Percentiles rank a stretch among this genome's conserved stretches.
These are phyloP conservation scores for Haliaeetus leucogaster DNA, from an alignment of 2,113 vertebrate genomes.

Conservation along the genomic window DNA sequence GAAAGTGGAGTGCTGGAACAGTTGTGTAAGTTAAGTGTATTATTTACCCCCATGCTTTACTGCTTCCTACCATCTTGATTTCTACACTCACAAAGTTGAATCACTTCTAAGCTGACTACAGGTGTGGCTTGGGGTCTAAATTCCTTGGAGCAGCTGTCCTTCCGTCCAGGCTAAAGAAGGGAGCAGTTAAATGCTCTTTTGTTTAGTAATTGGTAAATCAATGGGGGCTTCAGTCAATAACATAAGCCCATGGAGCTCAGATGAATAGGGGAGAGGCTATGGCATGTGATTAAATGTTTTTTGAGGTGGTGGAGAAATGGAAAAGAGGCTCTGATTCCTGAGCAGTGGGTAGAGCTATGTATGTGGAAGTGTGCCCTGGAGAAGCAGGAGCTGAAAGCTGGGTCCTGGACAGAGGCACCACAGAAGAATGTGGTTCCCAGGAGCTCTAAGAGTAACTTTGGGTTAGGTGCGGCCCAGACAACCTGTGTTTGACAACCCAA, in stretches of 20 bases:
- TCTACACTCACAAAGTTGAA: not conserved
- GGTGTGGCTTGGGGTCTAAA: not conserved
- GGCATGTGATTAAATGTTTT: not conserved
- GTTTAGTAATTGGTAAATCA: not conserved
- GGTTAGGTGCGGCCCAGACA: not conserved
- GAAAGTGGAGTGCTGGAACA: not conserved
- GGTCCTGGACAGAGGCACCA: not conserved
- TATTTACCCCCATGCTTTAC: not conserved
- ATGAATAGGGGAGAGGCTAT: not conserved
- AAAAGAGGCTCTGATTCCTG: not conserved
- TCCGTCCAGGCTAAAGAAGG: not conserved
- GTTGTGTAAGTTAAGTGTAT: not conserved
- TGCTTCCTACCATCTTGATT: not conserved
- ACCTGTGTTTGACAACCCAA: not conserved
- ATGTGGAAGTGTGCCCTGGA: not conserved
- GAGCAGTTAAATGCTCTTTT: not conserved
- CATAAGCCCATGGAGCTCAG: not conserved
- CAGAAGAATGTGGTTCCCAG: not conserved
- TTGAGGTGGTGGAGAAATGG: not conserved
- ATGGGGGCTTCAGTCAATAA: not conserved
- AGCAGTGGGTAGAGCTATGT: not conserved
- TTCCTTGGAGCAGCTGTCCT: not conserved
- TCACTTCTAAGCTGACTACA: not conserved
- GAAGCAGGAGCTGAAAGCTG: not conserved
- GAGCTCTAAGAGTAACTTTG: not conserved